Conservation (phyloP, 92 coral and sea anemone species). For the Hydrozoanthus gracilis region DNA sequence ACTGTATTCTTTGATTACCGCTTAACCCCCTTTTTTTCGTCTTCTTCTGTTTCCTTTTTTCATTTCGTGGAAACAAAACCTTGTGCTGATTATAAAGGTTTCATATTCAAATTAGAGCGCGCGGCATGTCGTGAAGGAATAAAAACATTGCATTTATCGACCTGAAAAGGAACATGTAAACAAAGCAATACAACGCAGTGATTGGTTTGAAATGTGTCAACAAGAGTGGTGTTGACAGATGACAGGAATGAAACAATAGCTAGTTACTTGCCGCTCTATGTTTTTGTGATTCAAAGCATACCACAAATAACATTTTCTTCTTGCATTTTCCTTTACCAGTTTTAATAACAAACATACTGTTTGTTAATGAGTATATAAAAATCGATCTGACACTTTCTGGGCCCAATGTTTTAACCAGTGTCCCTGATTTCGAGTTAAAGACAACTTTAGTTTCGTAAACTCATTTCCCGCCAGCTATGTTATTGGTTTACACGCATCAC, state of each 20-base stretch:
- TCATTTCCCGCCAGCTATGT: constrained; percentile 52
- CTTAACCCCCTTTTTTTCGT: neutral
- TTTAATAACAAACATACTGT: neutral
- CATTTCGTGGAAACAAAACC: neutral
- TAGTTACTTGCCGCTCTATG: constrained; percentile 29
- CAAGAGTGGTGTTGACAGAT: constrained; percentile 75
- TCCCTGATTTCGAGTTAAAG: constrained; percentile 12
- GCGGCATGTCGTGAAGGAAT: constrained; percentile 33
- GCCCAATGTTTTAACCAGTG: constrained; percentile 1
- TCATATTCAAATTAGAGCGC: constrained; percentile 8
- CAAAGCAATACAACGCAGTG: constrained; percentile 56
- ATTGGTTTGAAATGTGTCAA: constrained; percentile 90
- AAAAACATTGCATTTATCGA: constrained; percentile 35
- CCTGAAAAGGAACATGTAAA: constrained; percentile 66
- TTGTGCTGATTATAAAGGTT: neutral
- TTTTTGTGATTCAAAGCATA: neutral
- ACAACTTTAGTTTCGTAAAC: constrained; percentile 9
- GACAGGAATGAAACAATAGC: constrained; percentile 59
- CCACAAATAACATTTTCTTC: constrained; percentile 9
- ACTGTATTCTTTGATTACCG: neutral
- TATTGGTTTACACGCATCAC: constrained; percentile 41
- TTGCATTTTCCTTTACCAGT: neutral
- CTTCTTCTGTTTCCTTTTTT: neutral
- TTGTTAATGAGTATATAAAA: neutral
- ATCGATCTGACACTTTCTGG: neutral